phyloP scores from a whole-genome alignment of 1,140 invertebrate genomes.

The Colletes latitarsis region DNA sequence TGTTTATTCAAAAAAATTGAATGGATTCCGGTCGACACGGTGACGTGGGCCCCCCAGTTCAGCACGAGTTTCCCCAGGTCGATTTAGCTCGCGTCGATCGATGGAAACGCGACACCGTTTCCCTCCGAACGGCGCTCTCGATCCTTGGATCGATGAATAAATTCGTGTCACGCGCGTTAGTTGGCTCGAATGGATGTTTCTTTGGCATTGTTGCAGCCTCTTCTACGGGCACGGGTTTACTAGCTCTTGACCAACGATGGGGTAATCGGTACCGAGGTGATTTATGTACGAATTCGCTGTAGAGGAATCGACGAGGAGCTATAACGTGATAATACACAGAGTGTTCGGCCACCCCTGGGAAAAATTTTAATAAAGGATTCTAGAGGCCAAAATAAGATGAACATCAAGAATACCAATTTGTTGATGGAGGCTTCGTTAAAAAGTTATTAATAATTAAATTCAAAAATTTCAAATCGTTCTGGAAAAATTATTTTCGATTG shows the following conservation, averaged over 20 bases:
- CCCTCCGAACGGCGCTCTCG: background rate
- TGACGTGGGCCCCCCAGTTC: slow-evolving; percentile 23
- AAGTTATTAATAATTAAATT: no score
- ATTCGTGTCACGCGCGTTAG: slow-evolving; percentile 24
- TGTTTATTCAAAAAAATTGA: no score
- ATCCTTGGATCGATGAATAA: slow-evolving; percentile 1
- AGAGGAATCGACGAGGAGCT: no score
- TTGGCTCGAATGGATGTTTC: background rate
- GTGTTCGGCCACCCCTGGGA: no score
- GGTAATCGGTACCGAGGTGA: background rate
- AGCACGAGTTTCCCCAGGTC: slow-evolving; percentile 60
- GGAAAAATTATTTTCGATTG: no score
- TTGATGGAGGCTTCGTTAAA: no score
- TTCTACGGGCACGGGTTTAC: background rate
- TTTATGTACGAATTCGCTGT: background rate
- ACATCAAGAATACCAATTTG: no score
- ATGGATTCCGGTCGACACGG: no score
- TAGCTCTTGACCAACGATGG: background rate
- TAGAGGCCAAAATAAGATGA: no score
- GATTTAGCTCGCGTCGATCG: slow-evolving; percentile 41
- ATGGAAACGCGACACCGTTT: slow-evolving; percentile 13
- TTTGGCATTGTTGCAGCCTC: background rate
- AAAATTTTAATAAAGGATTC: no score
- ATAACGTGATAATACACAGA: no score
- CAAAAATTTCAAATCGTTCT: no score